Evolutionary conservation across 1,140 invertebrate genomes (phyloP), one percentile per base, ranked within the genome.

Genomic region (Drosophila neocordata): DNA sequence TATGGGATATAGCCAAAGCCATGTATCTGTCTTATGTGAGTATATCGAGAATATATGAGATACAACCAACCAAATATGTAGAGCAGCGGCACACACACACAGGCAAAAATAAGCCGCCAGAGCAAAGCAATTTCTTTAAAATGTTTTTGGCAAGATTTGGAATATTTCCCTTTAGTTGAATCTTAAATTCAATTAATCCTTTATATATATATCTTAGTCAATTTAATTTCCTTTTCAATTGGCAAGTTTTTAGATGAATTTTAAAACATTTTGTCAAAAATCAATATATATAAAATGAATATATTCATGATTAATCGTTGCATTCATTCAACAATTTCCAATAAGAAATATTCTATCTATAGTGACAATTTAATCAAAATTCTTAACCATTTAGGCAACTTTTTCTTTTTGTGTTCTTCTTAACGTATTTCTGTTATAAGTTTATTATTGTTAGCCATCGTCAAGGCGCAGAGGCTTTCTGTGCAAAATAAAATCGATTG

Each of bases 1-100:
- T 57, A 67, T 74, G 72, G 69, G 18, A 73, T 72, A 73, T 72
- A 65, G 41, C 41, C 70, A 58, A 65, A 73, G 69, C 48, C 53
- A 73, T 73, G 71, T 73, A 73, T 72, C 61, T 73, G 60, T 73
- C 71, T 55, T 73, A 73, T 51, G 71, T 73, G 71, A 73, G 71
- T 73, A 73, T 72, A 58, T 34, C 15, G 8, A 37, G 27, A 27
- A 62, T 12, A 31, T 31, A 31, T 6, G 20, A 55, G 13, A 56
- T 4, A 31, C 8, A 58, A 58, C 1, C 13, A 37, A 24, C 22
- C 15, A 37, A 15, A 35, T 12, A 35, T 35, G 34, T 35, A 48
- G 18, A 15, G 13, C 41, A 48, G 13, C 6, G 6, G 15, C 38
- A 15, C 5, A 41, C 9, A 35, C 37, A 57, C 31, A 20, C 41